Evolutionary conservation across 23 tunicate genomes (phyloP).

Genomic region (Clavelina lepadiformis): DNA sequence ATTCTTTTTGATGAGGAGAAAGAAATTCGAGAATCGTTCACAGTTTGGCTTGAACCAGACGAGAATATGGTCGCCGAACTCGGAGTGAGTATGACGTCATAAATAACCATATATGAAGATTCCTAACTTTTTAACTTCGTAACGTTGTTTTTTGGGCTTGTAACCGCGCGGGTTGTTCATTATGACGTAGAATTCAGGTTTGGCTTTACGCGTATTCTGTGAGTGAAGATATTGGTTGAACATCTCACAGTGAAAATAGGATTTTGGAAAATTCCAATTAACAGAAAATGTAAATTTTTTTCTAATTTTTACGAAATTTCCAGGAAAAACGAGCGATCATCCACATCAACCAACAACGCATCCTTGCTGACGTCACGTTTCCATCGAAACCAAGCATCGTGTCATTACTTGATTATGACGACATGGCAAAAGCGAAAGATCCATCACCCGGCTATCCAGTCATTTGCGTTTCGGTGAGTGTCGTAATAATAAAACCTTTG

Average conservation of each 20-base stretch:
- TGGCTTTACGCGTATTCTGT: too few species aligned
- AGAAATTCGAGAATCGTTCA: constrained; percentile 96
- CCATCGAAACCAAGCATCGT: constrained; percentile 77
- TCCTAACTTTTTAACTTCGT: too few species aligned
- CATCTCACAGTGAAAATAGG: too few species aligned
- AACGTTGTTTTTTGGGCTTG: too few species aligned
- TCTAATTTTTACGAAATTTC: neutral
- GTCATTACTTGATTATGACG: constrained; percentile 80
- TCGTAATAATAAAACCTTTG: neutral
- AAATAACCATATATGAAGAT: too few species aligned
- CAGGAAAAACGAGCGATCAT: constrained; percentile 83
- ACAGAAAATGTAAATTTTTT: too few species aligned
- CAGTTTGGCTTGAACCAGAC: constrained; percentile 77
- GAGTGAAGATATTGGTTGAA: too few species aligned
- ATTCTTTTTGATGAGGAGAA: constrained; percentile 83
- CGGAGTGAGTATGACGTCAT: constrained; percentile 73
- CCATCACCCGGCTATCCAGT: constrained; percentile 93
- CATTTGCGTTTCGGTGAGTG: constrained; percentile 87
- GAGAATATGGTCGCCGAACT: constrained; percentile 73
- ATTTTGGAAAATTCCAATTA: too few species aligned
- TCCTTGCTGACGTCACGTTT: constrained; percentile 94
- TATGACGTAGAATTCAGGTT: too few species aligned
- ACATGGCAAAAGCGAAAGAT: constrained; percentile 42
- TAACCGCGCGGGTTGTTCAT: too few species aligned
- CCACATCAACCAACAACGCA: constrained; percentile 88